Evolutionary conservation across 2,113 vertebrate species (phyloP).

Genomic region (Nycticorax nycticorax): DNA sequence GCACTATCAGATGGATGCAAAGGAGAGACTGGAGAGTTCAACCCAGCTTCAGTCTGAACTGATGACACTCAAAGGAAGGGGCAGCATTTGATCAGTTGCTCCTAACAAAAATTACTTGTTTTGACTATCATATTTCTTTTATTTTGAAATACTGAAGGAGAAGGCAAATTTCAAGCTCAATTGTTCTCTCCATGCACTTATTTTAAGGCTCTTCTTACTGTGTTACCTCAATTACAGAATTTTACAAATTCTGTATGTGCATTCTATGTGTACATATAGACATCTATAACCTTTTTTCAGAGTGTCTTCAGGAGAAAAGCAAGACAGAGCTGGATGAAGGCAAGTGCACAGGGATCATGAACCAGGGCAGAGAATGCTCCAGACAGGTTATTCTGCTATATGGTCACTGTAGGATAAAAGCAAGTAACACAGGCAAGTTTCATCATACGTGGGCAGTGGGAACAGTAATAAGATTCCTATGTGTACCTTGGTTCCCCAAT

Average conservation of each 20-base stretch:
- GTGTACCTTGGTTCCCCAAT: not conserved
- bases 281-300: not conserved
- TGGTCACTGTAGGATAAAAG: not conserved
- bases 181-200: not conserved
- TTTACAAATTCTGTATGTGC: not conserved
- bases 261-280: not conserved
- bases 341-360: not conserved
- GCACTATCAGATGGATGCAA: not conserved
- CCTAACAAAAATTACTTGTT: not conserved
- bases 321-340: not conserved
- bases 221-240: not conserved
- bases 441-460: rapidly evolving
- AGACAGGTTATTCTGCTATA: not conserved
- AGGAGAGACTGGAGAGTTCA: not conserved
- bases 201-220: not conserved
- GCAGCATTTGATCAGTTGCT: not conserved
- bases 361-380: not conserved
- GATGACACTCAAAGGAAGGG: not conserved
- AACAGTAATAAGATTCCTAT: not conserved
- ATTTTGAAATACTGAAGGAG: not conserved
- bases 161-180: not conserved
- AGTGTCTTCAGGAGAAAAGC: not conserved
- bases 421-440: not conserved
- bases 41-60: not conserved
- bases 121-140: not conserved